These are phyloP conservation scores for Pharmacophagus antenor DNA, from an alignment of 2,888 invertebrate species.

Conservation along the genomic window DNA sequence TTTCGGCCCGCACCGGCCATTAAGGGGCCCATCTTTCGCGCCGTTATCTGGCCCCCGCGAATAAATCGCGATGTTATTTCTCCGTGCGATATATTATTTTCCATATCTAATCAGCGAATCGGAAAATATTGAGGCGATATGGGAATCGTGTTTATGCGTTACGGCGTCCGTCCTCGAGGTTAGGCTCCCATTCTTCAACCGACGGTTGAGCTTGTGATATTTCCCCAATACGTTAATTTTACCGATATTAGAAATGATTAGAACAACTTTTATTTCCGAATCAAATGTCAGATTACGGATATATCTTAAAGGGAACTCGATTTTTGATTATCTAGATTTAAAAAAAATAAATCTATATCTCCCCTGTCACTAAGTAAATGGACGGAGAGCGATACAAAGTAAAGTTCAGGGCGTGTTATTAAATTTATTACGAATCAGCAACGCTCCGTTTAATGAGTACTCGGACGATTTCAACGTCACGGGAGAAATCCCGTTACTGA, in stretches of 20 bases:
- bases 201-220: conserved; percentile 3
- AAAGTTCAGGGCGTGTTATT: neutral
- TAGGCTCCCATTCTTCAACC: conserved; percentile 6
- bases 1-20: conserved; percentile 62
- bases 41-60: conserved; percentile 66
- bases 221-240: no score
- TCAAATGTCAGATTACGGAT: no score
- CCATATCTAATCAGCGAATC: conserved; percentile 72
- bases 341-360: no score
- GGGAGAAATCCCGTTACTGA: conserved; percentile 30
- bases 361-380: neutral
- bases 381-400: neutral
- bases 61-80: conserved; percentile 76
- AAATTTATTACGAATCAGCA: conserved; percentile 4
- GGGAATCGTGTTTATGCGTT: conserved; percentile 54
- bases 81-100: conserved; percentile 66
- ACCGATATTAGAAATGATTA: no score
- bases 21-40: conserved; percentile 61
- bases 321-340: no score
- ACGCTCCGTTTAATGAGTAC: conserved; percentile 25
- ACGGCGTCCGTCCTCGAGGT: conserved; percentile 39
- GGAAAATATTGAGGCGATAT: conserved; percentile 61
- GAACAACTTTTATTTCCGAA: no score
- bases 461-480: conserved; percentile 35
- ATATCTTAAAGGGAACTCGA: no score